Base-by-base conservation (phyloP, 2,797 vertebrate genomes). In the Leuciscus waleckii region DNA sequence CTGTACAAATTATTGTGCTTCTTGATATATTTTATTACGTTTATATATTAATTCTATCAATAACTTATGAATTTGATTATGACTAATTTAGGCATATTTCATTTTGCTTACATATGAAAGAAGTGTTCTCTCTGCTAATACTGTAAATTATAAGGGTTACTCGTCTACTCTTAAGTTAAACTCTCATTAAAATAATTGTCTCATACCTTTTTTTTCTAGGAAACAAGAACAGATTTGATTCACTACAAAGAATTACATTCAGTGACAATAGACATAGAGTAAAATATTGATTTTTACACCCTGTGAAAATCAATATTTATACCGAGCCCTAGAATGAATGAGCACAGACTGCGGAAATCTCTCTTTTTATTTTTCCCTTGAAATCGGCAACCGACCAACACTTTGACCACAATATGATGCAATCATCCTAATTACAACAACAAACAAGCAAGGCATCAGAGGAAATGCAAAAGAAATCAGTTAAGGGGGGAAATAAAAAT, bases 371-470 rank as follows among this genome's bases (percentile, higher is more conserved):
- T 91, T 93, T 84, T 51, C 81, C 79, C 81, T 93, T 89, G 86
- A 93, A 93, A 93, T 90, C 85, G 92, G 91, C 92, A 86, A 61
- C 90, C 91, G 88, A 90, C 85, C 90, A 92, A 94, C 90, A 94
- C 90, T 89, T 89, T 86, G 79, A 87, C 77, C 83, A 90, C 85
- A 90, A 89, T 65, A 90, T 91, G 87, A 92, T 79, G 87, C 90
- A 87, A 83, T 93, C 91, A 92, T 86, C 87, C 88, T 88, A 92
- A 92, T 88, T 49, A 87, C 87, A 90, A 88, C 75, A 88, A 85
- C 56, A 90, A 91, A 91, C 84, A 88, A 89, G 83, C 84, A 90
- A 81, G 89, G 89, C 85, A 87, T 92, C 81, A 88, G 82, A 93
- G 84, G 63, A 89, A 84, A 87, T 69, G 58, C 69, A 56, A 85